phyloP scores from a whole-genome alignment of 2,888 invertebrate species.

The Caenorhabditis japonica region DNA sequence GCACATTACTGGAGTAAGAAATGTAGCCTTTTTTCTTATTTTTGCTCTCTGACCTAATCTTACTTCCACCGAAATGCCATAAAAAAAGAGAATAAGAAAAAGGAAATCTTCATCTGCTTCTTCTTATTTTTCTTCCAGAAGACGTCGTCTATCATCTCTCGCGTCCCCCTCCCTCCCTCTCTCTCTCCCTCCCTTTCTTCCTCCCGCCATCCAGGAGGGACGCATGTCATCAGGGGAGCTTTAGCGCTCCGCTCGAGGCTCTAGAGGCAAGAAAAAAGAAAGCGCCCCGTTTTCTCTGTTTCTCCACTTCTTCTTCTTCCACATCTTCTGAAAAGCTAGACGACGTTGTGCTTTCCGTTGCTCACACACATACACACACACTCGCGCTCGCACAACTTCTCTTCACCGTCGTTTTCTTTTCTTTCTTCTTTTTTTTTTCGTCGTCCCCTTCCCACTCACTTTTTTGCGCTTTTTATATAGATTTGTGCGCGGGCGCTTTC shows the following conservation, averaged over 20 bases:
- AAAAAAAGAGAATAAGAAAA: background rate
- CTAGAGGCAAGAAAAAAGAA: too few relatives aligned
- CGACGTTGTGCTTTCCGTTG: background rate
- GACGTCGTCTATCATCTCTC: too few relatives aligned
- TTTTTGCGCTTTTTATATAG: background rate
- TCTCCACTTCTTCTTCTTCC: too few relatives aligned
- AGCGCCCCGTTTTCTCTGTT: too few relatives aligned
- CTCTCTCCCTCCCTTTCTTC: background rate
- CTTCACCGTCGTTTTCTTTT: background rate
- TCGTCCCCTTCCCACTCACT: background rate
- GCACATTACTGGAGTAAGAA: too few relatives aligned
- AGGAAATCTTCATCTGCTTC: background rate
- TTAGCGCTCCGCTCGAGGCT: too few relatives aligned
- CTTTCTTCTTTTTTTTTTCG: background rate
- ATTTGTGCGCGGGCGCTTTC: too few relatives aligned
- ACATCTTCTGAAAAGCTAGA: too few relatives aligned
- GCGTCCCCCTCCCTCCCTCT: background rate
- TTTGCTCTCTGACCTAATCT: too few relatives aligned
- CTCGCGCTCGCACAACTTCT: background rate
- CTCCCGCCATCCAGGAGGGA: too few relatives aligned
- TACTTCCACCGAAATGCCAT: background rate
- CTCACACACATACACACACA: background rate
- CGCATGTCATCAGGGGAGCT: too few relatives aligned
- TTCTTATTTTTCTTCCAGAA: background rate
- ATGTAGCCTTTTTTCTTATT: too few relatives aligned